Percentiles rank a stretch among this genome's conserved stretches.
Conservation (phyloP, 2,113 vertebrate genomes). For the Dromaius novaehollandiae region DNA sequence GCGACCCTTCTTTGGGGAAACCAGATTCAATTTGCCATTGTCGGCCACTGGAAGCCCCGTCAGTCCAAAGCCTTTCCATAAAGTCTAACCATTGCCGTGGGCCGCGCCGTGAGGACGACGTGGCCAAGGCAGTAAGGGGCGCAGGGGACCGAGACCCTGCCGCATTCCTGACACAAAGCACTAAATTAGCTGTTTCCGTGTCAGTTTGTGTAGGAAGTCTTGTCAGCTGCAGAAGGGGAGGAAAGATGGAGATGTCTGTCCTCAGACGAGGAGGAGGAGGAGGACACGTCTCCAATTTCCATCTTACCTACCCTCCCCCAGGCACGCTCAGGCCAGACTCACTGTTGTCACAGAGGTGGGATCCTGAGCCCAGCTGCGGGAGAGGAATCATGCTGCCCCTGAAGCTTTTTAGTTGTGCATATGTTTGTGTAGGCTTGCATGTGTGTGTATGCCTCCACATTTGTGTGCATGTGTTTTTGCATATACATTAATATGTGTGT, state of each 20-base stretch:
- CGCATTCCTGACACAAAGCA: conserved; percentile 5
- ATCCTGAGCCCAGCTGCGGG: background rate
- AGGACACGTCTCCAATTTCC: background rate
- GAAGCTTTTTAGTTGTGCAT: background rate
- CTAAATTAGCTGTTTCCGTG: conserved; percentile 38
- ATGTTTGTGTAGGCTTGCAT: background rate
- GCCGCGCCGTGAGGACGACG: background rate
- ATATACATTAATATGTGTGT: background rate
- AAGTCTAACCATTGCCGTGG: background rate
- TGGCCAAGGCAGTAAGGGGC: background rate
- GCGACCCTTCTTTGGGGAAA: conserved; percentile 54
- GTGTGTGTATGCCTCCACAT: background rate
- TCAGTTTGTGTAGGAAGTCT: conserved; percentile 50
- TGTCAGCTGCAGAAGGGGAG: background rate
- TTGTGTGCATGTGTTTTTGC: background rate
- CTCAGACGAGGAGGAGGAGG: background rate
- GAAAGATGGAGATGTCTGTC: conserved; percentile 53
- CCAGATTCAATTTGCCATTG: conserved; percentile 53
- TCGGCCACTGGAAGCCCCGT: background rate
- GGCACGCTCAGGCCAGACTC: background rate
- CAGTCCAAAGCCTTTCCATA: background rate
- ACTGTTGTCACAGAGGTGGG: background rate
- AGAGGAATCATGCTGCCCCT: background rate
- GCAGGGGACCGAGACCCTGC: background rate
- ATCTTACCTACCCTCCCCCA: background rate